These are phyloP conservation scores for Conus ventricosus DNA, from an alignment of 1,140 invertebrate genomes.

Conservation along the genomic window DNA sequence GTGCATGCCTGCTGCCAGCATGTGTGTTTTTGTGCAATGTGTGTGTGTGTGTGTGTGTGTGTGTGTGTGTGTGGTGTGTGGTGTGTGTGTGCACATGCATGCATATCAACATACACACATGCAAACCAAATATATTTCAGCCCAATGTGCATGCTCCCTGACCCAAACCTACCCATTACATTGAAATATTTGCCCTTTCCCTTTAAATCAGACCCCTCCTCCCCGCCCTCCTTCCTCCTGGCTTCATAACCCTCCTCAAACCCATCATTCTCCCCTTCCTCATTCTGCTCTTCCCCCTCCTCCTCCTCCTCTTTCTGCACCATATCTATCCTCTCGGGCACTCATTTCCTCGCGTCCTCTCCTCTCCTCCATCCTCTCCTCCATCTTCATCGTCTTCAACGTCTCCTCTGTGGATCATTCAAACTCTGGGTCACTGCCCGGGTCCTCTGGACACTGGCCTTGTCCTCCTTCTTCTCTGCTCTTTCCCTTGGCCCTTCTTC, in stretches of 20 bases:
- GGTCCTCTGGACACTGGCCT: slow-evolving; percentile 47
- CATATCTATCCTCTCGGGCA: slow-evolving; percentile 49
- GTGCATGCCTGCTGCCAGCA: no score
- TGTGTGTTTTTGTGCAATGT: no score
- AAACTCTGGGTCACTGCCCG: slow-evolving; percentile 47
- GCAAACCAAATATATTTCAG: no score
- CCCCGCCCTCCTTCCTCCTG: slow-evolving; percentile 31
- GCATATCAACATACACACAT: no score
- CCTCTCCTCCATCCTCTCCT: slow-evolving; percentile 69
- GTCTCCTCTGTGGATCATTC: slow-evolving; percentile 61
- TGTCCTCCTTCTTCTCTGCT: slow-evolving; percentile 58
- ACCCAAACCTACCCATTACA: no score
- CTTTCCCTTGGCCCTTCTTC: slow-evolving; percentile 27
- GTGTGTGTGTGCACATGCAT: no score
- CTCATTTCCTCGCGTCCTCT: slow-evolving; percentile 53
- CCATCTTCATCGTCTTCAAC: slow-evolving; percentile 51
- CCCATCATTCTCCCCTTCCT: slow-evolving; percentile 26
- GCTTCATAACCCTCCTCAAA: slow-evolving; percentile 32
- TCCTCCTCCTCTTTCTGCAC: neutral
- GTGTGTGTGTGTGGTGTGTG: no score
- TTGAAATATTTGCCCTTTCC: slow-evolving; percentile 45
- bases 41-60: no score
- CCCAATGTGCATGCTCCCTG: no score
- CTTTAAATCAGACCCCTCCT: slow-evolving; percentile 47
- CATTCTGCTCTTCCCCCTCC: slow-evolving; percentile 31